Evolutionary conservation across 1,140 invertebrate species (phyloP).

Genomic region (Ips nitidus): DNA sequence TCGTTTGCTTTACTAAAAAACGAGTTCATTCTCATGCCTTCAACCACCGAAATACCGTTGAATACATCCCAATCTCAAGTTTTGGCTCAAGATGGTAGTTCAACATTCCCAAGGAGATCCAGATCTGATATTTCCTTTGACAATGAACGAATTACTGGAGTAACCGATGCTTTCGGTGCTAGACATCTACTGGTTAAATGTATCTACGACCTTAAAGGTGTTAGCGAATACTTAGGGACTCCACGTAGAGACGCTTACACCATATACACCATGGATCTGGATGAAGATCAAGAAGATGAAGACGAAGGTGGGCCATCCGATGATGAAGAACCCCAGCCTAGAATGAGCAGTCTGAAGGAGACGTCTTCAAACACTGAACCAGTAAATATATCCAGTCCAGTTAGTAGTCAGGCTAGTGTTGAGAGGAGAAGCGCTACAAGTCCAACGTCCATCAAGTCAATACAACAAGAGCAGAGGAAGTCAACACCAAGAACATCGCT

Average conservation of each 20-base stretch:
- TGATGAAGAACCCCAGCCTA: not conserved
- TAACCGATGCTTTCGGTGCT: conserved; percentile 22
- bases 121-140: conserved; percentile 3
- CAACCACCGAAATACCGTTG: conserved; percentile 4
- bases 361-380: not conserved
- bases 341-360: not conserved
- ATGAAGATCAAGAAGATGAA: not conserved
- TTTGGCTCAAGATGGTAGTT: not conserved
- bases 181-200: conserved; percentile 22
- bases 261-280: conserved; percentile 1
- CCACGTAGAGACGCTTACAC: conserved; percentile 10
- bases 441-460: too few species aligned
- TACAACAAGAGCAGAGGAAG: not conserved
- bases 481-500: too few species aligned
- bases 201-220: conserved; percentile 24
- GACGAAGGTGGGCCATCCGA: not conserved
- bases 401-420: too few species aligned
- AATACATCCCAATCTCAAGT: conserved; percentile 19
- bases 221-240: conserved; percentile 22
- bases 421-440: too few species aligned
- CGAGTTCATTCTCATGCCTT: conserved; percentile 21
- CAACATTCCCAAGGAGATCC: not conserved
- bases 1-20: conserved; percentile 9
- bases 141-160: conserved; percentile 5
- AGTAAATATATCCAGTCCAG: too few species aligned